These are phyloP conservation scores for Ladona fulva DNA, from an alignment of 1,140 invertebrate genomes.

Conservation along the genomic window DNA sequence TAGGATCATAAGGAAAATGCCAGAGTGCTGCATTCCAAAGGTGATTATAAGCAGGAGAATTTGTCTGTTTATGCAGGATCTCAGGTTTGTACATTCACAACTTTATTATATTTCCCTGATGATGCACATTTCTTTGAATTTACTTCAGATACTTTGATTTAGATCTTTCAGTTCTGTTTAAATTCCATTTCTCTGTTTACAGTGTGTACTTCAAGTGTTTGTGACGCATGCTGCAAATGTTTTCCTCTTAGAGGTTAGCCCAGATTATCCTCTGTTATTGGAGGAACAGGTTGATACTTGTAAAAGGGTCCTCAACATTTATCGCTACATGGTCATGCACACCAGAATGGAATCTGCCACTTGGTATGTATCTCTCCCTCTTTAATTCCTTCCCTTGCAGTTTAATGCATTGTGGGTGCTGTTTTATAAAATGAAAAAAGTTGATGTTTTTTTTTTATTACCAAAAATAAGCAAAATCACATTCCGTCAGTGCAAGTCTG, in stretches of 20 bases:
- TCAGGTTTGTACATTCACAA: slow-evolving; percentile 40
- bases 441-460: too few relatives aligned
- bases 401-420: too few relatives aligned
- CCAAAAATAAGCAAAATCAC: too few relatives aligned
- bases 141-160: slow-evolving; percentile 3
- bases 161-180: slow-evolving; percentile 13
- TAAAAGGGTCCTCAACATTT: slow-evolving; percentile 92
- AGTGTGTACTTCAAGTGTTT: slow-evolving; percentile 88
- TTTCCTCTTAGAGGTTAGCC: slow-evolving; percentile 65
- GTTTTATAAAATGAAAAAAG: too few relatives aligned
- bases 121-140: slow-evolving; percentile 15
- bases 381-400: too few relatives aligned
- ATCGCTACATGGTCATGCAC: slow-evolving; percentile 96
- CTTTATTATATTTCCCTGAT: neutral
- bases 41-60: slow-evolving; percentile 49
- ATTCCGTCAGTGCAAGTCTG: too few relatives aligned
- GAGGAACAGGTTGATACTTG: slow-evolving; percentile 94
- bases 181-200: slow-evolving; percentile 29
- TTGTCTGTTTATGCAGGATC: slow-evolving; percentile 66
- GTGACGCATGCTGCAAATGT: slow-evolving; percentile 93
- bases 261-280: slow-evolving; percentile 42
- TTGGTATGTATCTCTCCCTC: slow-evolving; percentile 68
- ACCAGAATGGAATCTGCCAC: slow-evolving; percentile 82
- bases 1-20: neutral
- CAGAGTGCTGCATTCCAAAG: neutral